phyloP scores from a whole-genome alignment of 1,140 invertebrate species.

The Cryptotermes secundus region DNA sequence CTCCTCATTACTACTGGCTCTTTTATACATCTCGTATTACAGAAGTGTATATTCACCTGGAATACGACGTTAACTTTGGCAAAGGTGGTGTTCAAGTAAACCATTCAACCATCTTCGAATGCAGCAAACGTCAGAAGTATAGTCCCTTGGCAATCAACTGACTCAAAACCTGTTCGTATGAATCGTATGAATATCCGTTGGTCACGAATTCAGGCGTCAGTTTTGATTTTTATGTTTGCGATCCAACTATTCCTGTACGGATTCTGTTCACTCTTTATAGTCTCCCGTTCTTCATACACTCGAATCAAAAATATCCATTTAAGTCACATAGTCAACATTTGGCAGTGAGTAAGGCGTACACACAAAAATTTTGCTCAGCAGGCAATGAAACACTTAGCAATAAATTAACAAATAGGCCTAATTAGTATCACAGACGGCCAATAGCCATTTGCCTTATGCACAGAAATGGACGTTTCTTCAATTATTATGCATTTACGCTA shows the following conservation, averaged over 20 bases:
- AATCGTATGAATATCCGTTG: not conserved
- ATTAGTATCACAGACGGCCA: conserved; percentile 17
- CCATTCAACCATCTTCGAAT: not conserved
- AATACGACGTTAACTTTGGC: too few relatives aligned
- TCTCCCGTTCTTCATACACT: not conserved
- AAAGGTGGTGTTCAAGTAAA: not conserved
- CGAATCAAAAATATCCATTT: not conserved
- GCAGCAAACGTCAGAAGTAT: not conserved
- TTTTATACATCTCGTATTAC: not conserved
- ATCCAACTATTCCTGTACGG: not conserved
- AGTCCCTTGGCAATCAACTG: not conserved
- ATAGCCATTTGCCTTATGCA: conserved; percentile 21
- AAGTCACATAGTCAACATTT: not conserved
- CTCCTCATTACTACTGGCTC: too few relatives aligned
- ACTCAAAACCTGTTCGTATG: not conserved
- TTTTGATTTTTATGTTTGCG: not conserved
- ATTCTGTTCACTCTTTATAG: not conserved
- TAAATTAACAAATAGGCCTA: not conserved
- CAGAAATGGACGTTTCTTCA: conserved; percentile 17
- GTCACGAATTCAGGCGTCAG: not conserved
- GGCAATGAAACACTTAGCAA: not conserved
- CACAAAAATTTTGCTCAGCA: not conserved
- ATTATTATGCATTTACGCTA: not conserved
- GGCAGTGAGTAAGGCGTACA: not conserved
- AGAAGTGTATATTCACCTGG: too few relatives aligned